Conservation (phyloP, 2,797 vertebrate genomes). For the Distichodus sexfasciatus region DNA sequence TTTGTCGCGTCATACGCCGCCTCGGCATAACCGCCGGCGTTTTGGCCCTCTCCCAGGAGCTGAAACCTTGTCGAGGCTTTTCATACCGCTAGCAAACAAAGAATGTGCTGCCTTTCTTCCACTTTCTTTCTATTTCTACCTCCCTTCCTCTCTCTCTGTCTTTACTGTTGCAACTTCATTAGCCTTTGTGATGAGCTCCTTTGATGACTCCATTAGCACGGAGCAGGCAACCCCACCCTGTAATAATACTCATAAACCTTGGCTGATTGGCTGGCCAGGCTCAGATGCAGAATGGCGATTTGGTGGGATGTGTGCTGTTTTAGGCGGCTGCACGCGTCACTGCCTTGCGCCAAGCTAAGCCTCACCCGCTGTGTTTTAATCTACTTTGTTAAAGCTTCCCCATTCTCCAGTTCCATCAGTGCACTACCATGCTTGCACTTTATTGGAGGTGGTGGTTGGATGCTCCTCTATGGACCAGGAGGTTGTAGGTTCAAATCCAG, state of each 20-base stretch:
- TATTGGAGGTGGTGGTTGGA: too few relatives aligned
- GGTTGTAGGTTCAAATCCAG: too few relatives aligned
- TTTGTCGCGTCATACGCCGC: too few relatives aligned
- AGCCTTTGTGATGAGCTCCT: slow-evolving; percentile 71
- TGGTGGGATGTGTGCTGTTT: not conserved
- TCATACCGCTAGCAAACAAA: not conserved
- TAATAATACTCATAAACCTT: slow-evolving; percentile 30
- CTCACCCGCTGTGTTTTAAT: slow-evolving; percentile 7
- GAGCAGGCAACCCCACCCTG: slow-evolving; percentile 46
- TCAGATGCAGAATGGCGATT: not conserved
- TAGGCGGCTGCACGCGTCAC: slow-evolving; percentile 1
- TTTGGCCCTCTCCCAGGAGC: too few relatives aligned
- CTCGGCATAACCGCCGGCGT: too few relatives aligned
- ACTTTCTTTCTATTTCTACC: not conserved
- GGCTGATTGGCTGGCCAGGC: not conserved
- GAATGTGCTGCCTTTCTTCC: not conserved
- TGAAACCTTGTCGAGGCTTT: not conserved
- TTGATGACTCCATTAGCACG: slow-evolving; percentile 65
- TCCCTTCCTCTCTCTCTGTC: not conserved
- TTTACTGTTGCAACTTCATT: slow-evolving; percentile 52
- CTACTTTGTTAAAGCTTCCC: not conserved
- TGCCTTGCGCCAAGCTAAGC: slow-evolving; percentile 8
- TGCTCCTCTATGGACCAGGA: too few relatives aligned
- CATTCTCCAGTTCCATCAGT: not conserved
- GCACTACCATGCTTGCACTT: too few relatives aligned